Conservation (phyloP, 2,113 vertebrate genomes). For the Bucco capensis region DNA sequence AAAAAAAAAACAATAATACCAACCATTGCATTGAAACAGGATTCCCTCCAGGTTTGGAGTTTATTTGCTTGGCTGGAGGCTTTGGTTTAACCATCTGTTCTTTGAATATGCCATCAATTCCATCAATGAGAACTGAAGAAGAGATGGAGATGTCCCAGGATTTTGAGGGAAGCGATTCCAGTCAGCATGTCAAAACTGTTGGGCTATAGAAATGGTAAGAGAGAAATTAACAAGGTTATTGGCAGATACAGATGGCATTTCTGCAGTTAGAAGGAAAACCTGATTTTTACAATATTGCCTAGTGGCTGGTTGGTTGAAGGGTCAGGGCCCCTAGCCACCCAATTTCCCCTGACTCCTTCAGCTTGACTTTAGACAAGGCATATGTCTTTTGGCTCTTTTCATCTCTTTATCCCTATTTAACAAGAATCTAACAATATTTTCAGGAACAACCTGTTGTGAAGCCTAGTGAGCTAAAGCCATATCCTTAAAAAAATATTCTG, state of each 20-base stretch:
- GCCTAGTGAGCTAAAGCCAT: not conserved
- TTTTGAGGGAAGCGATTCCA: not conserved
- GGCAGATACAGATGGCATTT: not conserved
- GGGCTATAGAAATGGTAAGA: not conserved
- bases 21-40: slow-evolving; percentile 6
- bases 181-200: not conserved
- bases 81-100: not conserved
- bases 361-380: not conserved
- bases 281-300: not conserved
- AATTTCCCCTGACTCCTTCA: not conserved
- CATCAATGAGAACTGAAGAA: slow-evolving; percentile 25
- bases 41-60: not conserved
- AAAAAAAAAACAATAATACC: not conserved
- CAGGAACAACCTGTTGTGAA: not conserved
- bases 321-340: not conserved
- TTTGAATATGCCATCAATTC: slow-evolving; percentile 14
- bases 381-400: not conserved
- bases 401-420: not conserved
- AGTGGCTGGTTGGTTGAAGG: not conserved
- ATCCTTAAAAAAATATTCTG: not conserved
- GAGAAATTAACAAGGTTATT: not conserved
- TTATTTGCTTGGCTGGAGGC: slow-evolving; percentile 18
- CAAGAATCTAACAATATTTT: not conserved
- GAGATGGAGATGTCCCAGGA: slow-evolving; percentile 23
- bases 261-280: not conserved